Conservation (phyloP, 1,140 invertebrate species). For the Leguminivora glycinivorella region DNA sequence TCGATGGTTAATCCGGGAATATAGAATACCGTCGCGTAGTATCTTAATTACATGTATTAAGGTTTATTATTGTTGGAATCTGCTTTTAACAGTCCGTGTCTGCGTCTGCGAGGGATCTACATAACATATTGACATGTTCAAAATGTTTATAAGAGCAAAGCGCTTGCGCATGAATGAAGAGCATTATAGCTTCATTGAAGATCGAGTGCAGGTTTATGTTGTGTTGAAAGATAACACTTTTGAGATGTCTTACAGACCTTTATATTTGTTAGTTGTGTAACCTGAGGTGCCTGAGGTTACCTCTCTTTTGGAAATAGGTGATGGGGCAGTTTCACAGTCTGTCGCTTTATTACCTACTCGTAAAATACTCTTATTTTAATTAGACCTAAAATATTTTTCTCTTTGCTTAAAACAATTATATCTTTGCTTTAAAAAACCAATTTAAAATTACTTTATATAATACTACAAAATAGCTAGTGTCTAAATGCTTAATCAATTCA, state of each 20-base stretch:
- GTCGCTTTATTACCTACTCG: background rate
- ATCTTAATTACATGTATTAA: background rate
- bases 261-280: background rate
- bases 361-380: too few species aligned
- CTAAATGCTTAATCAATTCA: too few species aligned
- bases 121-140: conserved; percentile 20
- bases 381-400: too few species aligned
- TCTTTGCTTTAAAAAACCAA: too few species aligned
- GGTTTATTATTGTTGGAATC: background rate
- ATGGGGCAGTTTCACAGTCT: background rate
- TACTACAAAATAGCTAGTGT: too few species aligned
- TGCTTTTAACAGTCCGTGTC: background rate
- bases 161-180: conserved; percentile 14
- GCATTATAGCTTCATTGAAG: conserved; percentile 3
- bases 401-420: too few species aligned
- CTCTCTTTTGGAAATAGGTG: background rate
- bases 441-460: too few species aligned
- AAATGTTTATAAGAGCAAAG: conserved; percentile 23
- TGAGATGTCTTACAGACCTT: background rate
- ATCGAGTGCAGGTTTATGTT: conserved; percentile 6
- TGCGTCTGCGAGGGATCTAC: background rate
- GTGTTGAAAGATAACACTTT: conserved; percentile 22
- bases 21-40: background rate
- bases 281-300: background rate
- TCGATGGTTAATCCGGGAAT: background rate